These are phyloP conservation scores for Puntigrus tetrazona DNA, from an alignment of 2,113 vertebrate species.

Conservation along the genomic window DNA sequence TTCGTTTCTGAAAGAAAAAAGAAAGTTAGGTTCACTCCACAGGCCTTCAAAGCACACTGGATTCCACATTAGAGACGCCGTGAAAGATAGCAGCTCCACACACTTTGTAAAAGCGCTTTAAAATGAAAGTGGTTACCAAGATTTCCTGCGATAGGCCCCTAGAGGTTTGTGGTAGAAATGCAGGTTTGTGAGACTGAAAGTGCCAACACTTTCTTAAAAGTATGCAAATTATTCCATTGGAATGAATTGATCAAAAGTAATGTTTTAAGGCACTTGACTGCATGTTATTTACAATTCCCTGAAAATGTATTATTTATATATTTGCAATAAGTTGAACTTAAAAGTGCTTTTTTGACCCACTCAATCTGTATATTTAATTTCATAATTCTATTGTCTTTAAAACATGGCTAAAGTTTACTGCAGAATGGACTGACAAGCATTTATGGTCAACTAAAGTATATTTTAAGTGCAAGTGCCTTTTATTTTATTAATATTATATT, in stretches of 20 bases:
- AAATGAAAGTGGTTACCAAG: background rate
- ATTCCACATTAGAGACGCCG: conserved; percentile 60
- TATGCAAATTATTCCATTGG: background rate
- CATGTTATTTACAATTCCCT: background rate
- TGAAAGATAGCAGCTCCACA: conserved; percentile 35
- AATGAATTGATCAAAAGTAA: background rate
- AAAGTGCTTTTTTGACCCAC: too few relatives aligned
- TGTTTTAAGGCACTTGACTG: background rate
- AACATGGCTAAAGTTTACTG: background rate
- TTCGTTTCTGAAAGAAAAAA: conserved; percentile 10
- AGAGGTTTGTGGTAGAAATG: background rate
- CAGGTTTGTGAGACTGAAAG: too few relatives aligned
- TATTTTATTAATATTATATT: background rate
- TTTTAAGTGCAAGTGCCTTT: background rate
- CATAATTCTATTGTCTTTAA: too few relatives aligned
- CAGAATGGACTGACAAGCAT: background rate
- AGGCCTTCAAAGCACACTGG: conserved; percentile 39
- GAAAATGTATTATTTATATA: background rate
- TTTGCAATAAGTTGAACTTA: background rate
- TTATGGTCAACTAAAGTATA: background rate
- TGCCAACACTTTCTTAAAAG: background rate
- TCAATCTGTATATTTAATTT: too few relatives aligned
- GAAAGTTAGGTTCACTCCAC: conserved; percentile 42
- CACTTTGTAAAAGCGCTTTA: background rate
- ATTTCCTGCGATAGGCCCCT: background rate